Evolutionary conservation across 1,140 invertebrate genomes (phyloP).

Genomic region (Tetranychus urticae): DNA sequence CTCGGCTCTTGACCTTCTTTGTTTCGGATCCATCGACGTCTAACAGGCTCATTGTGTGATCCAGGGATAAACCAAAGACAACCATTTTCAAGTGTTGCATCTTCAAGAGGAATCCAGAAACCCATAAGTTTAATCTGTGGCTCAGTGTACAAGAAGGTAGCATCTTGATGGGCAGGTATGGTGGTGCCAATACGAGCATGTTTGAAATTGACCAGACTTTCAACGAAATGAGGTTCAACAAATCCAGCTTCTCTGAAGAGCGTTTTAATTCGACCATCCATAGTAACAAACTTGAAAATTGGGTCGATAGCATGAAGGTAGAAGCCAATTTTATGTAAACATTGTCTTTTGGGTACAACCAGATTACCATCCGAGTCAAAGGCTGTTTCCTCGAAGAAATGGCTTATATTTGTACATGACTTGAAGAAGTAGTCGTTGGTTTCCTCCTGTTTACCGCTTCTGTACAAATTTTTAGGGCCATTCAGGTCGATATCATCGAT

Average conservation of each 20-base stretch:
- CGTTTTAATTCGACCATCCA: too few species aligned
- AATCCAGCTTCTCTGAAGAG: too few species aligned
- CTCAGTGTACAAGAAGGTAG: slow-evolving; percentile 29
- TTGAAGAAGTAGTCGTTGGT: not conserved
- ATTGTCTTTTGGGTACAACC: not conserved
- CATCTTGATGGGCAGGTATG: slow-evolving; percentile 48
- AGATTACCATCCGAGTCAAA: not conserved
- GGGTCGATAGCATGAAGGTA: too few species aligned
- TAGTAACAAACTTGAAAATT: too few species aligned
- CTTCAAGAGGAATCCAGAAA: slow-evolving; percentile 28
- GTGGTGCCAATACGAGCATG: slow-evolving; percentile 13
- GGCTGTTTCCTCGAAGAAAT: not conserved
- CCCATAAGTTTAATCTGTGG: slow-evolving; percentile 20
- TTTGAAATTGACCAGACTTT: too few species aligned
- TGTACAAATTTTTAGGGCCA: not conserved
- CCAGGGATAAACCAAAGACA: slow-evolving; percentile 75
- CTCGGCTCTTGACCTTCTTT: not conserved
- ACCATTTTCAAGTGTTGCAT: slow-evolving; percentile 55
- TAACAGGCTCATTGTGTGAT: slow-evolving; percentile 34
- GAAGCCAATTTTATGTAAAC: too few species aligned
- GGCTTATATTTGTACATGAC: not conserved
- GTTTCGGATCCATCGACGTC: not conserved
- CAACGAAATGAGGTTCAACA: too few species aligned
- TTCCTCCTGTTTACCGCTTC: not conserved
- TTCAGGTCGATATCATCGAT: not conserved